phyloP scores from a whole-genome alignment of 2,888 invertebrate species.

The Emesis russula region DNA sequence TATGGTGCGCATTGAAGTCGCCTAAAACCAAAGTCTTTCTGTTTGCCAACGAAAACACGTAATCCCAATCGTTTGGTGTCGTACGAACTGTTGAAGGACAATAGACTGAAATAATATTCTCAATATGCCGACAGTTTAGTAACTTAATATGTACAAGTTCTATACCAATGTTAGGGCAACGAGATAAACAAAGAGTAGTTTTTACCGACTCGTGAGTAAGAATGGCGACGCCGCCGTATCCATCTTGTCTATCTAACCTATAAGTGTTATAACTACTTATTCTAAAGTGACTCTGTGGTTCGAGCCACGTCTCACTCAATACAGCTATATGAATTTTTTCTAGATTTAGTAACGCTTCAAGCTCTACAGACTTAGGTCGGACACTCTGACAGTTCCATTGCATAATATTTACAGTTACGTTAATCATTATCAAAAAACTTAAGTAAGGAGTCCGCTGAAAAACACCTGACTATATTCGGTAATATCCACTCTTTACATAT shows the following conservation, averaged over 20 bases:
- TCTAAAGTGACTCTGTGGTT: slow-evolving; percentile 12
- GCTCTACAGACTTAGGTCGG: slow-evolving; percentile 67
- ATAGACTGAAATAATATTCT: slow-evolving; percentile 81
- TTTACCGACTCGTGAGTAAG: slow-evolving; percentile 54
- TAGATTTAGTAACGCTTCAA: slow-evolving; percentile 69
- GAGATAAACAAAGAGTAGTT: neutral
- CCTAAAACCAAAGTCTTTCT: slow-evolving; percentile 78
- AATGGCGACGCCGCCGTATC: slow-evolving; percentile 67
- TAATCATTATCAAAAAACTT: slow-evolving; percentile 14
- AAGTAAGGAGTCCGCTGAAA: neutral
- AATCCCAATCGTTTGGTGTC: slow-evolving; percentile 79
- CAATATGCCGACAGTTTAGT: slow-evolving; percentile 71
- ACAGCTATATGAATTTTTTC: slow-evolving; percentile 75
- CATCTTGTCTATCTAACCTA: slow-evolving; percentile 54
- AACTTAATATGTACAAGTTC: slow-evolving; percentile 62
- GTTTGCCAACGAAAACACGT: slow-evolving; percentile 48
- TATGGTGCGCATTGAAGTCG: slow-evolving; percentile 87
- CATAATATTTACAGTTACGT: slow-evolving; percentile 45
- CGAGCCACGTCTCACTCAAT: slow-evolving; percentile 77
- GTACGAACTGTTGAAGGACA: slow-evolving; percentile 74
- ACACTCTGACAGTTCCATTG: slow-evolving; percentile 87
- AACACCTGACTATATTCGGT: slow-evolving; percentile 3
- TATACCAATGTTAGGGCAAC: neutral
- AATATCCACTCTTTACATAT: neutral
- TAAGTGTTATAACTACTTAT: slow-evolving; percentile 55